Evolutionary conservation across 2,797 vertebrate species (phyloP), one percentile per base, ranked within the genome.

Genomic region (Etheostoma perlongum): DNA sequence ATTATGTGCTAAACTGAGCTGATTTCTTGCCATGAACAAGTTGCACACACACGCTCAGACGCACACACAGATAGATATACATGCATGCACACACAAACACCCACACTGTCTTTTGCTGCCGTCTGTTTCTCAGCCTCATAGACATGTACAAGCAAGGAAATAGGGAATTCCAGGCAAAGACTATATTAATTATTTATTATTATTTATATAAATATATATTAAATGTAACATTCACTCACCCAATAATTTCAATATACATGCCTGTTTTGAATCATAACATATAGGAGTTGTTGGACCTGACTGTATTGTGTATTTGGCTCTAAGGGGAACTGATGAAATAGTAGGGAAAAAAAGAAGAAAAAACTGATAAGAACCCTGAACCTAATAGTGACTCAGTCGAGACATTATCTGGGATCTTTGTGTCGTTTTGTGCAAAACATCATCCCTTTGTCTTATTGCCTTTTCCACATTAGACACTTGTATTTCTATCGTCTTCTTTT

Each of bases 1-100:
- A 94, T 93, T 93, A 94, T 93, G 91, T 93, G 91, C 92, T 93
- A 92, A 94, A 94, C 90, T 91, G 92, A 94, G 89, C 90, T 93
- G 93, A 93, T 93, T 93, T 90, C 88, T 91, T 91, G 88, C 91
- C 92, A 93, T 87, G 88, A 91, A 94, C 85, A 91, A 90, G 90
- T 92, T 88, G 36, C 36, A 83, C 89, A 85, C 87, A 81, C 87
- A 89, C 49, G 74, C 89, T 88, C 76, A 60, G 84, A 91, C 79
- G 80, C 86, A 81, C 90, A 88, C 84, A 57, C 54, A 52, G 42
- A 77, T 84, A 80, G 42, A 90, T 74, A 89, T 77, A 84, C 81
- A 90, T 73, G 85, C 76, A 47, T 66, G 74, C 78, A 82, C 83
- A 72, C 81, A 73, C 64, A 82, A 59, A 88, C 90, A 85, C 86